phyloP scores from a whole-genome alignment of 2,797 vertebrate species.

The Halcyon smyrnensis region DNA sequence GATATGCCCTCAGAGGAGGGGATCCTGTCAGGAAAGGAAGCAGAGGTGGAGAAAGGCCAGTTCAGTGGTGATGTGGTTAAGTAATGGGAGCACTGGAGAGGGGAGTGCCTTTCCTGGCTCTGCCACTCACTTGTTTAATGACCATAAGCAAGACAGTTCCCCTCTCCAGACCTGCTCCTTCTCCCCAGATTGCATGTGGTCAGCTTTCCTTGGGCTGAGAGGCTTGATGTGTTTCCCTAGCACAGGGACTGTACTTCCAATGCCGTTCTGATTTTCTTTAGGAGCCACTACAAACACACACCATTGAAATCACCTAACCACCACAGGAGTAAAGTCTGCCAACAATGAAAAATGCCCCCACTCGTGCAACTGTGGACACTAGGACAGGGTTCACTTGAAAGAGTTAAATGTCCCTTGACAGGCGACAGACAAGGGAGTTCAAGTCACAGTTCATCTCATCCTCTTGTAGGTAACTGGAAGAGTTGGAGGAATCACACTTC shows the following conservation, averaged over 20 bases:
- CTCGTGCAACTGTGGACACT: not conserved
- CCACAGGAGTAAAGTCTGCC: not conserved
- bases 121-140: not conserved
- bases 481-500: not conserved
- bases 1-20: slow-evolving; percentile 87
- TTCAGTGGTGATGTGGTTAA: not conserved
- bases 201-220: not conserved
- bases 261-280: not conserved
- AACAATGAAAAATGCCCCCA: not conserved
- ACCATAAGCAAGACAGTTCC: not conserved
- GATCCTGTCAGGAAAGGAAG: slow-evolving; percentile 81
- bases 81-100: not conserved
- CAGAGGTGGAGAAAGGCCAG: not conserved
- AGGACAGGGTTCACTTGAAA: not conserved
- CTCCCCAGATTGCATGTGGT: not conserved
- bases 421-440: not conserved
- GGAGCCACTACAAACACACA: not conserved
- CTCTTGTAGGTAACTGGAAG: not conserved
- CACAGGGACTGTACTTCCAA: not conserved
- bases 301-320: not conserved
- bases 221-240: not conserved
- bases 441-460: not conserved
- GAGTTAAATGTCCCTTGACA: not conserved
- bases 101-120: not conserved
- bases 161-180: not conserved